Conservation (phyloP, 2,888 invertebrate species). For the Pseudolycoriella hygida region DNA sequence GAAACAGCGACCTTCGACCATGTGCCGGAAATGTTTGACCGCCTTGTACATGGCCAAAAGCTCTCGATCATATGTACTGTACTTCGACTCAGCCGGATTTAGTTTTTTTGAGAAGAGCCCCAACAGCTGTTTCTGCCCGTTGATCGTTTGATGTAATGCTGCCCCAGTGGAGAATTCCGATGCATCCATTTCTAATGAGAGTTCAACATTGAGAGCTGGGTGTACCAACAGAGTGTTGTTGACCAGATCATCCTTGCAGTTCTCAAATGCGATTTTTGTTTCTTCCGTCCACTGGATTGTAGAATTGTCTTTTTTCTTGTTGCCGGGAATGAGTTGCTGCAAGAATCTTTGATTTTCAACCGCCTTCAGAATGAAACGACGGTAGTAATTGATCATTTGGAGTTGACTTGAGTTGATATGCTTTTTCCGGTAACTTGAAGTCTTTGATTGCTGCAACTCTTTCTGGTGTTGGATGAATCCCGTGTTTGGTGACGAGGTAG, state of each 20-base stretch:
- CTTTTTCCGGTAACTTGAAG: not conserved
- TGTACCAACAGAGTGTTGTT: too few species aligned
- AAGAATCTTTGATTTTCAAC: too few species aligned
- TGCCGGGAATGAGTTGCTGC: too few species aligned
- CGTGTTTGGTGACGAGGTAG: not conserved
- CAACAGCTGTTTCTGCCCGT: conserved; percentile 19
- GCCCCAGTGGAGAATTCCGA: conserved; percentile 22
- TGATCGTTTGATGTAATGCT: conserved; percentile 19
- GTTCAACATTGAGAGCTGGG: too few species aligned
- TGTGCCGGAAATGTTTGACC: conserved; percentile 15
- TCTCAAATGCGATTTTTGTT: not conserved
- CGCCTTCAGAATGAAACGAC: not conserved
- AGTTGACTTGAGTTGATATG: not conserved
- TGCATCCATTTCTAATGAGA: conserved; percentile 11
- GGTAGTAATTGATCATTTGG: not conserved
- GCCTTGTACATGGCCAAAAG: conserved; percentile 22
- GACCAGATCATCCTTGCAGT: too few species aligned
- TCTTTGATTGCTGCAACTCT: not conserved
- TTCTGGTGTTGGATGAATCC: conserved; percentile 2
- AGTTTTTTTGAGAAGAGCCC: conserved; percentile 22
- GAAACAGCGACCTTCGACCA: conserved; percentile 12
- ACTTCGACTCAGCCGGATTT: conserved; percentile 17
- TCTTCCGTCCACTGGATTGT: not conserved
- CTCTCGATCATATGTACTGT: conserved; percentile 22
- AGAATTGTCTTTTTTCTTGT: too few species aligned